Evolutionary conservation across 2,113 vertebrate species (phyloP).

Genomic region (Syngnathus floridae): DNA sequence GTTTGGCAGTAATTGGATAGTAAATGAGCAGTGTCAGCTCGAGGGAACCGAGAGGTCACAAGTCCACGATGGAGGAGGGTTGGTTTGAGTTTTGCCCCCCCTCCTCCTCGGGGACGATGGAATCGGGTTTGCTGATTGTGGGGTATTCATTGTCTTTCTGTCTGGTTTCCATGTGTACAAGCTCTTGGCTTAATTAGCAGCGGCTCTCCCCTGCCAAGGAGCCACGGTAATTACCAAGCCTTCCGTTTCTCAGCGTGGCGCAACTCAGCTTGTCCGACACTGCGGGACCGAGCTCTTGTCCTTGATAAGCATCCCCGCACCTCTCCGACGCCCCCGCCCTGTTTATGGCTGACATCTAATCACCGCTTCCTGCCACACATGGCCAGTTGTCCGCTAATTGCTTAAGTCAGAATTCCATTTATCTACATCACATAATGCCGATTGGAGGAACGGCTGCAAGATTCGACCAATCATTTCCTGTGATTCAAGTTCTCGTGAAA

Average conservation of each 20-base stretch:
- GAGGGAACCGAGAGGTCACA: conserved; percentile 48
- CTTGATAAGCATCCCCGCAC: conserved; percentile 25
- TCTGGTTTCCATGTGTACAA: conserved; percentile 35
- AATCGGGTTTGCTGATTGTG: conserved; percentile 29
- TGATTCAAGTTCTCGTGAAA: too few relatives aligned
- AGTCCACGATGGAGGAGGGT: conserved; percentile 28
- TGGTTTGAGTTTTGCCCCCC: conserved; percentile 24
- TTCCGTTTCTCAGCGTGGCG: conserved; percentile 43
- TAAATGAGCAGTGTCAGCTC: conserved; percentile 59
- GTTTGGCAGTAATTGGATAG: conserved; percentile 60
- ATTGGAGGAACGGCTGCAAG: neutral
- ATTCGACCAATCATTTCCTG: neutral
- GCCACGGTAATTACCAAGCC: conserved; percentile 60
- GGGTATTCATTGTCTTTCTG: conserved; percentile 16
- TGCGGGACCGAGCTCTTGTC: conserved; percentile 29
- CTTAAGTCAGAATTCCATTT: conserved; percentile 34
- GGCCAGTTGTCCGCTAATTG: conserved; percentile 30
- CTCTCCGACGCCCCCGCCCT: conserved; percentile 6
- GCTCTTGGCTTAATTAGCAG: conserved; percentile 67
- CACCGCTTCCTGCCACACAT: conserved; percentile 1
- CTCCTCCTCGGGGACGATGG: conserved; percentile 26
- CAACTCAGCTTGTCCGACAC: conserved; percentile 46
- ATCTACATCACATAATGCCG: neutral
- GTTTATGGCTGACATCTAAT: conserved; percentile 48
- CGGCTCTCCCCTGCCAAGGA: conserved; percentile 50